Evolutionary conservation across 1,140 invertebrate species (phyloP).

Genomic region (roundworm (Caenorhabditis elegans)): DNA sequence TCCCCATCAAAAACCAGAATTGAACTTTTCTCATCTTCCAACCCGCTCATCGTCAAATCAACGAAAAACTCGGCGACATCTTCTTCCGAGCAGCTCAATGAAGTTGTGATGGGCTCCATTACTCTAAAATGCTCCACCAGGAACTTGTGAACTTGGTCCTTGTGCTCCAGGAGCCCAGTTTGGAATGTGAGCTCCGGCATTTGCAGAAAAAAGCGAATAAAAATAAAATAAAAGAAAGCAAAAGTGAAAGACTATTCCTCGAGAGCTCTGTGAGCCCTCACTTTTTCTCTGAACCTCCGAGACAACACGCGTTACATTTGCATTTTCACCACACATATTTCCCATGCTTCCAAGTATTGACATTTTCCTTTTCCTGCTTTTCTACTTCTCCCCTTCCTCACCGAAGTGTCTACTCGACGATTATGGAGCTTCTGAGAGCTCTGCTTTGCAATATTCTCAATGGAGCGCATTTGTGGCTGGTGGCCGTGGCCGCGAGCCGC

Average conservation of each 20-base stretch:
- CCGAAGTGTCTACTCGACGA: not conserved
- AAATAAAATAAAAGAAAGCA: not conserved
- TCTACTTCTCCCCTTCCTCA: not conserved
- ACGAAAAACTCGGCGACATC: conserved; percentile 37
- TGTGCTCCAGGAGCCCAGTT: not conserved
- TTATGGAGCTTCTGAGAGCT: not conserved
- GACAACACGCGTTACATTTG: conserved; percentile 17
- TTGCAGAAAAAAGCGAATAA: not conserved
- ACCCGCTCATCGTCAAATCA: conserved; percentile 21
- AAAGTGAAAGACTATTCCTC: not conserved
- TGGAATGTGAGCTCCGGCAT: not conserved
- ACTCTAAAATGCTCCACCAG: conserved; percentile 31
- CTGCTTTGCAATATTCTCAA: not conserved
- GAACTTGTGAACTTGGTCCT: conserved; percentile 16
- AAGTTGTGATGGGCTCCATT: conserved; percentile 34
- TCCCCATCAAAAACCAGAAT: conserved; percentile 34
- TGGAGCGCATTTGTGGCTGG: not conserved
- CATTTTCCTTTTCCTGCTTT: not conserved
- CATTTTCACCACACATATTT: not conserved
- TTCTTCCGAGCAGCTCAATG: conserved; percentile 1
- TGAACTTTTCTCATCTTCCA: conserved; percentile 3
- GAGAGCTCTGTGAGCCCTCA: not conserved
- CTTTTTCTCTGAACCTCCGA: not conserved
- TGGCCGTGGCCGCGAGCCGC: not conserved
- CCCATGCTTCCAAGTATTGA: conserved; percentile 26